Percentiles rank a stretch among this genome's conserved stretches.
Evolutionary conservation across 2,113 vertebrate species (phyloP).

Genomic region (Lichenostomus cassidix): DNA sequence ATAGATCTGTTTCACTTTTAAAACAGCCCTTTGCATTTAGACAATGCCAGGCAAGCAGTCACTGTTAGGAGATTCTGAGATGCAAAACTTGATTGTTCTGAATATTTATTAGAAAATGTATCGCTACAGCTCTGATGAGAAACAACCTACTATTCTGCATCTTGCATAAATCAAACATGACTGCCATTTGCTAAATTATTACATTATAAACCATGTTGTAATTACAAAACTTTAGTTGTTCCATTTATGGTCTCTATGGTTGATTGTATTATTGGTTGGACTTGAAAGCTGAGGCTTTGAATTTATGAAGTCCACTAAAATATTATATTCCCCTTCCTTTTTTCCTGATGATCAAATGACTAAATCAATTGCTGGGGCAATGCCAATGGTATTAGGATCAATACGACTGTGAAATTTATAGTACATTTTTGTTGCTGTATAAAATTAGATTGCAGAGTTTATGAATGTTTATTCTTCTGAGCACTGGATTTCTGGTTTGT

Average conservation of each 20-base stretch:
- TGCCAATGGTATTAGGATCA: constrained; percentile 78
- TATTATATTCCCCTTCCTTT: constrained; percentile 68
- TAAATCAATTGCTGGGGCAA: constrained; percentile 76
- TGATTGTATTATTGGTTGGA: constrained; percentile 75
- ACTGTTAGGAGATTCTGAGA: background rate
- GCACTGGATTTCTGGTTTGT: constrained; percentile 47
- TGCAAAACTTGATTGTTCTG: background rate
- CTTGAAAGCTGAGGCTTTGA: constrained; percentile 72
- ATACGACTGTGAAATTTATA: constrained; percentile 79
- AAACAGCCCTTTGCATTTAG: background rate
- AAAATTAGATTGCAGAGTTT: constrained; percentile 75
- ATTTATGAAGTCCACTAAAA: constrained; percentile 81
- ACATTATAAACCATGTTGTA: constrained; percentile 65
- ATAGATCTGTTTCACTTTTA: background rate
- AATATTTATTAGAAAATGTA: background rate
- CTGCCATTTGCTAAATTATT: constrained; percentile 43
- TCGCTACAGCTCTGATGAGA: background rate
- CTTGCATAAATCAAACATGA: constrained; percentile 39
- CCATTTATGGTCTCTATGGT: constrained; percentile 53
- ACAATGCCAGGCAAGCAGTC: background rate
- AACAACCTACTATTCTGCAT: background rate
- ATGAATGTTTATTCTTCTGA: constrained; percentile 75
- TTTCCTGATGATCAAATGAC: constrained; percentile 73
- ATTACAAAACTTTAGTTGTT: constrained; percentile 76
- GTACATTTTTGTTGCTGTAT: constrained; percentile 72